These are phyloP conservation scores for Plagiodera versicolora DNA, from an alignment of 2,888 invertebrate genomes.

Conservation along the genomic window DNA sequence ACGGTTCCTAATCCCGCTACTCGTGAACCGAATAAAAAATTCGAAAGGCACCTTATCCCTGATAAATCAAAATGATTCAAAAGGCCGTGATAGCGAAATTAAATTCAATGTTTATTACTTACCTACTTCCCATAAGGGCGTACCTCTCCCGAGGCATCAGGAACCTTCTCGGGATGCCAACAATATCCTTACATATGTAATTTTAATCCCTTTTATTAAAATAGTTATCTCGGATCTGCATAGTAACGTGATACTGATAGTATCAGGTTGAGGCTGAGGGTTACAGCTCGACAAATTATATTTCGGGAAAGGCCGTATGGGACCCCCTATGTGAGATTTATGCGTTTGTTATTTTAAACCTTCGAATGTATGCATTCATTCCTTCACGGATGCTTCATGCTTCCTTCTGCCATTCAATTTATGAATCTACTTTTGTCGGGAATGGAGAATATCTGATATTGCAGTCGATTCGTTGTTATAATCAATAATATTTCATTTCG, in stretches of 20 bases:
- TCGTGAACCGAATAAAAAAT: slow-evolving; percentile 27
- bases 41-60: slow-evolving; percentile 35
- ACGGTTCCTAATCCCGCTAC: slow-evolving; percentile 31
- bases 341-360: slow-evolving; percentile 40
- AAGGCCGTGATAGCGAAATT: slow-evolving; percentile 42
- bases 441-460: neutral
- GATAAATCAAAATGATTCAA: slow-evolving; percentile 45
- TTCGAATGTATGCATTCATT: slow-evolving; percentile 38
- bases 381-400: slow-evolving; percentile 25
- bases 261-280: slow-evolving; percentile 49
- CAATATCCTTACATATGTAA: slow-evolving; percentile 53
- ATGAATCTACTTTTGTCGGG: slow-evolving; percentile 21
- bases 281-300: slow-evolving; percentile 43
- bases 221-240: slow-evolving; percentile 53
- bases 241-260: slow-evolving; percentile 54
- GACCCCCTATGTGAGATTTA: slow-evolving; percentile 40
- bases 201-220: slow-evolving; percentile 55
- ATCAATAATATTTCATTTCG: no score
- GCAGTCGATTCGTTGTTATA: neutral
- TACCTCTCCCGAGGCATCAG: slow-evolving; percentile 43
- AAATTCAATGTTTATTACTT: slow-evolving; percentile 42
- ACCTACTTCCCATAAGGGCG: slow-evolving; percentile 47
- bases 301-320: slow-evolving; percentile 34
- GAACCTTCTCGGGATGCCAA: slow-evolving; percentile 43
- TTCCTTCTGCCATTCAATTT: slow-evolving; percentile 26